Evolutionary conservation across 2,888 invertebrate genomes (phyloP), one percentile per base, ranked within the genome.

Genomic region (Adineta ricciae): DNA sequence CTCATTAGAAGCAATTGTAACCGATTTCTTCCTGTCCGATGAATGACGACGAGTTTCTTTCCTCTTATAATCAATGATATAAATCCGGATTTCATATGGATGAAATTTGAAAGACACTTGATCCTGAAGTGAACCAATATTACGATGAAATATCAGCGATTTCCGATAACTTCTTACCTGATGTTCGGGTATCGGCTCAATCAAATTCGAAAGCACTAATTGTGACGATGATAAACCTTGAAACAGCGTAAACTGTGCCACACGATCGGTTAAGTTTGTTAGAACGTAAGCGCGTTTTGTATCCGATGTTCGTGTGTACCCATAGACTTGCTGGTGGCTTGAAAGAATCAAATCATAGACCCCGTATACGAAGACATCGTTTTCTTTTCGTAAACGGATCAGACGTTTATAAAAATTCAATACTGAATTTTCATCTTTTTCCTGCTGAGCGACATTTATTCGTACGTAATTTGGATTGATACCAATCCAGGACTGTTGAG

Each of bases 381-480:
- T 64, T 9, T 64, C 32, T 64, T 64, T 64, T 54, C 82, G 49
- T 27, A 84, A 54, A 41, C 52, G 50, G n/a, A 83, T 54, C 4
- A 84, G 32, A 41, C 82, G n/a, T 82, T 84, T 84, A 46, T 82
- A 84, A 36, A 84, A 27, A 36, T 52, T 82, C 41, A 84, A 84
- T 83, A 83, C 64, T 27, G 85, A 85, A 32, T 52, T 21, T 36
- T 72, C 46, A 72, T 49, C 49, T 83, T 85, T 83, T 21, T 36
- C 27, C 52, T 83, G 83, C 27, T 82, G 49, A 73, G 46, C 32
- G 2, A 85, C 83, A 73, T 85, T 83, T 24, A 83, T 27, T n/a
- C 41, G 21, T 8, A 36, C 41, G 85, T 88, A 88, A 73, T 88
- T 87, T 16, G 86, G 49, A 83, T 88, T 87, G 14, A 90, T 85